These are phyloP conservation scores for Bombyx mori DNA, from an alignment of 1,140 invertebrate species.

Conservation along the genomic window ASM3026992v2 NC_085119.1:9726501-9727000, in stretches of 20 bases:
- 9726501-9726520: constrained; percentile 96
- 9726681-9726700: constrained; percentile 92
- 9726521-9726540: constrained; percentile 92
- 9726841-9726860: not conserved
- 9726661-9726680: constrained; percentile 93
- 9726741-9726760: constrained; percentile 92
- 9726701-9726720: constrained; percentile 98
- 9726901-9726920: too few species aligned
- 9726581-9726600: too few species aligned
- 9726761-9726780: constrained; percentile 98
- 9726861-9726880: too few species aligned
- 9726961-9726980: too few species aligned
- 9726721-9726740: constrained; percentile 94
- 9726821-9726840: constrained; percentile 2
- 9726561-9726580: constrained; percentile 21
- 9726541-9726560: constrained; percentile 92
- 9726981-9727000: too few species aligned
- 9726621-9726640: constrained; percentile 17
- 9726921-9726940: too few species aligned
- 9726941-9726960: too few species aligned
- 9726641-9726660: constrained; percentile 96
- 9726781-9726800: constrained; percentile 97
- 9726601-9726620: too few species aligned
- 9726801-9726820: constrained; percentile 82
- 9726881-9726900: too few species aligned